A percentile compares a stretch with the other conserved stretches of the same genome.
phyloP scores from a whole-genome alignment of 92 coral and sea anemone genomes.

The Anthopleura xanthogrammica region DNA sequence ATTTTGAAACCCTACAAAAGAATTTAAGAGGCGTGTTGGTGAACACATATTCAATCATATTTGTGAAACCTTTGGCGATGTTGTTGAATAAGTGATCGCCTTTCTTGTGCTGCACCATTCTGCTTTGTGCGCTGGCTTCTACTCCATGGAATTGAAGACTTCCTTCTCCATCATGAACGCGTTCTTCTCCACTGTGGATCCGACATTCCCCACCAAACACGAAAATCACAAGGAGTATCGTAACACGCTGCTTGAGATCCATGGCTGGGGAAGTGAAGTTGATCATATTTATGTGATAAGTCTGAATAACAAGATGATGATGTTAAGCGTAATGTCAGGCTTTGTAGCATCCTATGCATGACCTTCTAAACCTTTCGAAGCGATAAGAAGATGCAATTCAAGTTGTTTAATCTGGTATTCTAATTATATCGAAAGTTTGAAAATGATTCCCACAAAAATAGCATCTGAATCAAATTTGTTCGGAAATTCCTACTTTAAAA shows the following conservation, averaged over 20 bases:
- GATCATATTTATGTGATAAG: no score
- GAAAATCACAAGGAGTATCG: background rate
- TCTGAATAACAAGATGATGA: no score
- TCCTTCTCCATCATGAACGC: background rate
- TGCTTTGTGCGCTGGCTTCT: background rate
- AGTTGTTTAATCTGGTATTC: no score
- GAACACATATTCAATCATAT: background rate
- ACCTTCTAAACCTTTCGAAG: no score
- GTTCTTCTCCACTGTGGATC: background rate
- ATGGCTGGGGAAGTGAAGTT: background rate
- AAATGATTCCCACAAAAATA: no score
- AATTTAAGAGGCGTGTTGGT: background rate
- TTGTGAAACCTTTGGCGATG: background rate
- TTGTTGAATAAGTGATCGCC: slow-evolving; percentile 1
- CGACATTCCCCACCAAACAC: background rate
- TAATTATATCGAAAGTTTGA: no score
- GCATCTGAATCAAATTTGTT: no score
- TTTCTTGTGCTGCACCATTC: background rate
- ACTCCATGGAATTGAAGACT: background rate
- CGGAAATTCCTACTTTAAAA: no score
- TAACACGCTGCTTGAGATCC: background rate
- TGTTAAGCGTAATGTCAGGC: no score
- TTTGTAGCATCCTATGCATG: no score
- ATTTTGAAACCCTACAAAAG: background rate
- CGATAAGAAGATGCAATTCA: no score